A percentile compares a stretch with the other conserved stretches of the same genome.
phyloP scores from a whole-genome alignment of 2,888 invertebrate genomes.

The Pseudoips prasinana region DNA sequence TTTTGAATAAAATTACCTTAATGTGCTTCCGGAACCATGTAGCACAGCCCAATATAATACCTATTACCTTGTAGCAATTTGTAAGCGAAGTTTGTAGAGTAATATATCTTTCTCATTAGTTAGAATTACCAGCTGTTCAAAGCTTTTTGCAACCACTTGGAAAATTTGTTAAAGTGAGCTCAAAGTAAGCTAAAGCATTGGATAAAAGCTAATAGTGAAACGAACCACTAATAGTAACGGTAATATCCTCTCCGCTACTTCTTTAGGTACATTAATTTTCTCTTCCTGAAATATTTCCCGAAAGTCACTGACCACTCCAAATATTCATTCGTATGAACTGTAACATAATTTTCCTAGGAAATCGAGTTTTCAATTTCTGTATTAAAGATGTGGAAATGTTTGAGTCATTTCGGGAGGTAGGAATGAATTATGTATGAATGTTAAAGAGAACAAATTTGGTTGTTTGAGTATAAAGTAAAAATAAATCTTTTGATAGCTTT shows the following conservation, averaged over 20 bases:
- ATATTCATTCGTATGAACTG: constrained; percentile 10
- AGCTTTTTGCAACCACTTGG: constrained; percentile 34
- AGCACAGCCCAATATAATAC: constrained; percentile 11
- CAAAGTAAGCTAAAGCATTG: constrained; percentile 24
- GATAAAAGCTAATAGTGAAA: constrained; percentile 26
- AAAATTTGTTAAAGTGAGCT: constrained; percentile 35
- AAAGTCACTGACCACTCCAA: constrained; percentile 22
- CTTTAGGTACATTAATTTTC: too few relatives aligned
- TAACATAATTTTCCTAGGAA: constrained; percentile 3
- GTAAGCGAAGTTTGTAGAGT: constrained; percentile 8
- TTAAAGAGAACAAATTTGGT: background rate
- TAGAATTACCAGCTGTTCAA: constrained; percentile 22
- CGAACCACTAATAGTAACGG: too few relatives aligned
- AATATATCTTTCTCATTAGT: constrained; percentile 17
- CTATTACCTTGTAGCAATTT: constrained; percentile 13
- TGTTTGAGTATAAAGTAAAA: too few relatives aligned
- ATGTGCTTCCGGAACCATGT: constrained; percentile 10
- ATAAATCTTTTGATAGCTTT: too few relatives aligned
- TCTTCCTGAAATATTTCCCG: too few relatives aligned
- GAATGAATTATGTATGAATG: background rate
- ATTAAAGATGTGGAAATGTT: background rate
- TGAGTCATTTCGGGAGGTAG: background rate
- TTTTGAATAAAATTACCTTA: constrained; percentile 35
- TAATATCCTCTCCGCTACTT: too few relatives aligned
- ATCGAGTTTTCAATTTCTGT: constrained; percentile 1